Percentiles rank a stretch among this genome's conserved stretches.
Evolutionary conservation across 2,113 vertebrate genomes (phyloP).

Genomic region (Columba janthina): DNA sequence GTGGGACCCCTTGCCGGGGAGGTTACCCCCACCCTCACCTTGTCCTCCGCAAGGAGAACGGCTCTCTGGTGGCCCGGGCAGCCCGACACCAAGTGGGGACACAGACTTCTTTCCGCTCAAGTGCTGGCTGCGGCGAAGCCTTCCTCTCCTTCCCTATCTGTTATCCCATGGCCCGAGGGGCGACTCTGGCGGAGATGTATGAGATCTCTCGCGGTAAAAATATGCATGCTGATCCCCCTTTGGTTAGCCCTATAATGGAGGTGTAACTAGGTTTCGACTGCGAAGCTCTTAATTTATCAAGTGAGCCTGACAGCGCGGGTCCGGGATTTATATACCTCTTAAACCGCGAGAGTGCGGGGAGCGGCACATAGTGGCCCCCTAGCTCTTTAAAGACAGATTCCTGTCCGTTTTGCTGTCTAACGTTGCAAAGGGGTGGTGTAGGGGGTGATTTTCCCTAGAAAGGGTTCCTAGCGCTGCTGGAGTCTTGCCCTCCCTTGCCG

Average conservation of each 20-base stretch:
- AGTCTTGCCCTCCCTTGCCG: background rate
- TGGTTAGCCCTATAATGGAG: slow-evolving; percentile 79
- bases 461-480: background rate
- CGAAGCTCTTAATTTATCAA: slow-evolving; percentile 82
- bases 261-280: slow-evolving; percentile 85
- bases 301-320: background rate
- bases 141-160: slow-evolving; percentile 46
- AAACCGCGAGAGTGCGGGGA: no score
- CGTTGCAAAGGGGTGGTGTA: background rate
- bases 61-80: slow-evolving; percentile 38
- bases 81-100: slow-evolving; percentile 74
- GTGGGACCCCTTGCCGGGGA: no score
- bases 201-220: slow-evolving; percentile 81
- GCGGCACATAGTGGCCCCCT: background rate
- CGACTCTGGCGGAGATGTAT: slow-evolving; percentile 81
- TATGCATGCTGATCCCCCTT: slow-evolving; percentile 82
- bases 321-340: background rate
- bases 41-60: background rate
- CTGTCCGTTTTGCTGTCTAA: background rate
- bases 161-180: slow-evolving; percentile 75
- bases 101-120: slow-evolving; percentile 67
- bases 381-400: background rate
- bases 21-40: background rate
- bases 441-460: background rate
- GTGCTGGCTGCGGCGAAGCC: slow-evolving; percentile 68